Conservation (phyloP, 2,797 vertebrate species). For the Halcyon smyrnensis region DNA sequence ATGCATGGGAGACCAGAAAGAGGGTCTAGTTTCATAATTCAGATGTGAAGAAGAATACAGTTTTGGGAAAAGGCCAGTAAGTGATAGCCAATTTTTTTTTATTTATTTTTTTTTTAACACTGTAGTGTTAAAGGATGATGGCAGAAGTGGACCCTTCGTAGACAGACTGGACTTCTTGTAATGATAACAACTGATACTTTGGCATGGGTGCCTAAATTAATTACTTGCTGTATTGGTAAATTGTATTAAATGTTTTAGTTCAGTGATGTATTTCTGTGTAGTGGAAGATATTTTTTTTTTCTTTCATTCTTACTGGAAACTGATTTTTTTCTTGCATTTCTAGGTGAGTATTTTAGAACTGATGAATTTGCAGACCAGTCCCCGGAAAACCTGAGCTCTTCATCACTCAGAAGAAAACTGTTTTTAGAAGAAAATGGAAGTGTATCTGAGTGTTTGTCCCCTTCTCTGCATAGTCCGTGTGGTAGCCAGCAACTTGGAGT, state of each 20-base stretch:
- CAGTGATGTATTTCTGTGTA: background rate
- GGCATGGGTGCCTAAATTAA: background rate
- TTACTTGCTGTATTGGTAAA: background rate
- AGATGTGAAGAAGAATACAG: background rate
- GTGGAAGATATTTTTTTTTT: background rate
- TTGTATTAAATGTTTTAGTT: background rate
- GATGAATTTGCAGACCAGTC: conserved; percentile 89
- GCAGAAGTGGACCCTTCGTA: background rate
- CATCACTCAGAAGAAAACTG: conserved; percentile 93
- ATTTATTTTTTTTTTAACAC: background rate
- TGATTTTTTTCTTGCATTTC: background rate
- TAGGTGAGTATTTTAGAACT: conserved; percentile 89
- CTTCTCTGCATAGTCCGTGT: conserved; percentile 81
- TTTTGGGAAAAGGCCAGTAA: background rate
- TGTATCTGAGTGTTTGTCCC: conserved; percentile 86
- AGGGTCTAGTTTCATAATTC: background rate
- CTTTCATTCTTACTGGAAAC: background rate
- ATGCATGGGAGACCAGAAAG: background rate
- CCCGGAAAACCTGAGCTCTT: conserved; percentile 94
- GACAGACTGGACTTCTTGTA: background rate
- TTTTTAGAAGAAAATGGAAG: conserved; percentile 92
- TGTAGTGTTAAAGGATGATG: background rate
- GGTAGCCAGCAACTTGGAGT: conserved; percentile 68
- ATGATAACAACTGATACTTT: background rate
- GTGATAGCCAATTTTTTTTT: background rate